A percentile compares a stretch with the other conserved stretches of the same genome.
phyloP scores from a whole-genome alignment of 2,888 invertebrate species.

The Ormyrus thymus region DNA sequence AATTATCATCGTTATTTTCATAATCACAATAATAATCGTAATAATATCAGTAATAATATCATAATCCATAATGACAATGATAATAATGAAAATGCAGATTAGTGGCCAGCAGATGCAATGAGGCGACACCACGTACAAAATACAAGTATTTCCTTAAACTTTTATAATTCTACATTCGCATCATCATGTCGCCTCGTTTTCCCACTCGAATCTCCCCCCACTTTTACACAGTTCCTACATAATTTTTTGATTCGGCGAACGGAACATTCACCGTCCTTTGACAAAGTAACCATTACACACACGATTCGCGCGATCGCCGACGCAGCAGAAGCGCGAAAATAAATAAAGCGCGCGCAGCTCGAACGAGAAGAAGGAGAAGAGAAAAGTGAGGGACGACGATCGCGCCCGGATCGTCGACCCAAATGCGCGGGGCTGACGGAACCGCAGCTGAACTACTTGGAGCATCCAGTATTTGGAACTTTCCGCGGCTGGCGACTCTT shows the following conservation, averaged over 20 bases:
- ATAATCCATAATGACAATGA: slow-evolving; percentile 56
- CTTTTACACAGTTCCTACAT: not conserved
- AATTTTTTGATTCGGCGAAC: slow-evolving; percentile 26
- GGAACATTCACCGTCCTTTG: not conserved
- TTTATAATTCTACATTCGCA: not conserved
- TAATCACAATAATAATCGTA: slow-evolving; percentile 46
- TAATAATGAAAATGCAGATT: slow-evolving; percentile 62
- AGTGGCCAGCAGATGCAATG: slow-evolving; percentile 54
- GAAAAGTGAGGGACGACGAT: not conserved
- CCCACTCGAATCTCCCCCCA: not conserved
- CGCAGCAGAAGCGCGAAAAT: no score
- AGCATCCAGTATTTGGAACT: no score
- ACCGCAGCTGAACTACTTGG: slow-evolving; percentile 30
- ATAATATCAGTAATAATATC: slow-evolving; percentile 46
- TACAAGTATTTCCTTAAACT: slow-evolving; percentile 62
- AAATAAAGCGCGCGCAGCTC: not conserved
- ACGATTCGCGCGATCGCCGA: no score
- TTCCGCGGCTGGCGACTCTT: no score
- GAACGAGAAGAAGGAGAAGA: not conserved
- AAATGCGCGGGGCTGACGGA: slow-evolving; percentile 31
- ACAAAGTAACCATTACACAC: not conserved
- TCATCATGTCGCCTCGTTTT: slow-evolving; percentile 1
- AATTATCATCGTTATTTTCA: slow-evolving; percentile 55
- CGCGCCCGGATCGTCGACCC: not conserved
- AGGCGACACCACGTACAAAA: slow-evolving; percentile 67